phyloP scores from a whole-genome alignment of 2,113 vertebrate species.

The Nansenia antarctica region DNA sequence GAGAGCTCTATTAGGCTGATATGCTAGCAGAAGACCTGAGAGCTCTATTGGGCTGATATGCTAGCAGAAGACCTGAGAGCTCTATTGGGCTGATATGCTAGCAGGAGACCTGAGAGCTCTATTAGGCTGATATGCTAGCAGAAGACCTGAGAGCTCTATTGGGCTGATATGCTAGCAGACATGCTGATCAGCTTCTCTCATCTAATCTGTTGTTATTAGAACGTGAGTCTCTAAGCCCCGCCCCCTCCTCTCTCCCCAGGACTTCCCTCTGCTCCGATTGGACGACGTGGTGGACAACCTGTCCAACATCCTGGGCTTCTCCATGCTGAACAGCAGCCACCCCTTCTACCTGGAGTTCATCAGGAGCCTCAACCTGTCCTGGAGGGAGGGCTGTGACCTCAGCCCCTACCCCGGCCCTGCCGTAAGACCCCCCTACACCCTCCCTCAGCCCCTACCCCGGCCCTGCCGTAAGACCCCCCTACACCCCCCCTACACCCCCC shows the following conservation, averaged over 20 bases:
- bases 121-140: no score
- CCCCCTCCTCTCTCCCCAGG: slow-evolving; percentile 62
- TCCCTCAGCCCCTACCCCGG: neutral
- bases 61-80: no score
- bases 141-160: no score
- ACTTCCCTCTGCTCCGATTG: slow-evolving; percentile 85
- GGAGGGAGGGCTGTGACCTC: slow-evolving; percentile 85
- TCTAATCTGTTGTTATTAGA: neutral
- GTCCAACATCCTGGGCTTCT: slow-evolving; percentile 88
- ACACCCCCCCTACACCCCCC: neutral
- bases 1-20: no score
- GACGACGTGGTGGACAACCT: slow-evolving; percentile 83
- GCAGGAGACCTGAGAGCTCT: no score
- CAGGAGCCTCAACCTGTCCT: slow-evolving; percentile 88
- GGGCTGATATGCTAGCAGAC: neutral
- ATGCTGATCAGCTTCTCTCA: neutral
- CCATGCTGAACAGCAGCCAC: slow-evolving; percentile 86
- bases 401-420: slow-evolving; percentile 69
- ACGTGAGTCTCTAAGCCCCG: neutral
- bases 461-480: neutral
- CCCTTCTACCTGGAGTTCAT: slow-evolving; percentile 90
- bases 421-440: slow-evolving; percentile 42
- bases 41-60: neutral
- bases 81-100: no score
- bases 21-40: no score